phyloP scores from a whole-genome alignment of 2,888 invertebrate genomes.

The Synergus umbraculus region DNA sequence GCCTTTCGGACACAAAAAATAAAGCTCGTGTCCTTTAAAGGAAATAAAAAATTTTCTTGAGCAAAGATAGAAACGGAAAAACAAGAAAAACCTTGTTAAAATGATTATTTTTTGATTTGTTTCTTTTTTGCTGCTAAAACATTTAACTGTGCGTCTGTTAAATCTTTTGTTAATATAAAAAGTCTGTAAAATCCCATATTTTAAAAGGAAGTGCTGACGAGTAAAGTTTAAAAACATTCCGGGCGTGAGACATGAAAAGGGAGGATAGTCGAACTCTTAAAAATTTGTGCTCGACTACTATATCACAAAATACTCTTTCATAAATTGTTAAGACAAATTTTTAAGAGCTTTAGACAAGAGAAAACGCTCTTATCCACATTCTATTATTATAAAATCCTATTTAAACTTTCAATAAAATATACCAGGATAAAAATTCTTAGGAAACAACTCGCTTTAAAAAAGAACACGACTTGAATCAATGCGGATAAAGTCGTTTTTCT shows the following conservation, averaged over 20 bases:
- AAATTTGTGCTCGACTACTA: conserved; percentile 7
- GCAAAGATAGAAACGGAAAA: conserved; percentile 14
- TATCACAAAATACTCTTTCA: conserved; percentile 24
- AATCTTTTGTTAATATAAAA: conserved; percentile 9
- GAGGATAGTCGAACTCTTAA: not conserved
- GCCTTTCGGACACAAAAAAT: not conserved
- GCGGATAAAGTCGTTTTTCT: not conserved
- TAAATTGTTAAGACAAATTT: not conserved
- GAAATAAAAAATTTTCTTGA: conserved; percentile 38
- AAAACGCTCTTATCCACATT: not conserved
- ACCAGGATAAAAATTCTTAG: no score
- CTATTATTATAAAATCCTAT: not conserved
- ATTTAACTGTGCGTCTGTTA: conserved; percentile 1
- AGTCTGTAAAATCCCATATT: conserved; percentile 28
- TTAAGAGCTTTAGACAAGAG: not conserved
- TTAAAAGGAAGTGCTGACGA: conserved; percentile 6
- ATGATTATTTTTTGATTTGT: not conserved
- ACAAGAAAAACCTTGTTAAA: conserved; percentile 18
- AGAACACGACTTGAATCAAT: not conserved
- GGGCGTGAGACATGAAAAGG: conserved; percentile 3
- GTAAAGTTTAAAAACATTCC: not conserved
- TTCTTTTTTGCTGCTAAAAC: not conserved
- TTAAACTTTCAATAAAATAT: not conserved
- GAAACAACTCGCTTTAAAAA: not conserved
- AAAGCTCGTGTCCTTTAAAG: conserved; percentile 28